Evolutionary conservation across 2,113 vertebrate genomes (phyloP), one percentile per base, ranked within the genome.

Genomic region (Dicrurus megarhynchus): DNA sequence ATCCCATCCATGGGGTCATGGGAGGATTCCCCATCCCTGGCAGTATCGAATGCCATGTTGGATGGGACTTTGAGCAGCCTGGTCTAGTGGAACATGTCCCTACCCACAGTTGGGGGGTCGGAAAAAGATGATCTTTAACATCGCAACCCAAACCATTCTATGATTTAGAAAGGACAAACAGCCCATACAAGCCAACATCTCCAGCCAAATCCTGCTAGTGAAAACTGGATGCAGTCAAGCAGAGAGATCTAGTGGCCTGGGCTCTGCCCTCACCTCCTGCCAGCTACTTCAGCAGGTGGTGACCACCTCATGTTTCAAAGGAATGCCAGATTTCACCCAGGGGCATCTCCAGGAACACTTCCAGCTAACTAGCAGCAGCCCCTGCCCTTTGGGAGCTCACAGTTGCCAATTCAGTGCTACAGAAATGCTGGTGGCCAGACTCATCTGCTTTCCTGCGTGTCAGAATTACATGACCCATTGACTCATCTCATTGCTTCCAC

Each of bases 401-500:
- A 56, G 22, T 6, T 53, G 83, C 49, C 33, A n/a, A 8, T 37
- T 74, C 44, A 78, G 65, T 18, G 37, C 55, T 57, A 55, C 26
- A 71, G 68, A 68, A 94, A 81, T 0, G 0, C 46, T 68, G 68
- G 41, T 32, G 49, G 59, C 19, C 73, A 93, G 24, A n/a, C 22
- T 57, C 39, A 15, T 17, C 32, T 61, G 32, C 35, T 59, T 73
- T 44, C 33, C 32, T 21, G 19, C 0, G 0, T 59, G 50, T 35
- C 89, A 83, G 39, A 46, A 91, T 73, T 81, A 28, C 42, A 63
- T 0, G 0, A 71, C 19, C 56, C 65, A 33, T 19, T 86, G 50
- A 70, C 37, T 61, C 52, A 83, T 18, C n/a, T 56, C 68, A 59
- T 24, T 14, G 4, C 10, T 91, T 86, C 35, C 46, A 76, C 33